Base-by-base conservation (phyloP, 2,888 invertebrate species). In the Camptogramma bilineatum region DNA sequence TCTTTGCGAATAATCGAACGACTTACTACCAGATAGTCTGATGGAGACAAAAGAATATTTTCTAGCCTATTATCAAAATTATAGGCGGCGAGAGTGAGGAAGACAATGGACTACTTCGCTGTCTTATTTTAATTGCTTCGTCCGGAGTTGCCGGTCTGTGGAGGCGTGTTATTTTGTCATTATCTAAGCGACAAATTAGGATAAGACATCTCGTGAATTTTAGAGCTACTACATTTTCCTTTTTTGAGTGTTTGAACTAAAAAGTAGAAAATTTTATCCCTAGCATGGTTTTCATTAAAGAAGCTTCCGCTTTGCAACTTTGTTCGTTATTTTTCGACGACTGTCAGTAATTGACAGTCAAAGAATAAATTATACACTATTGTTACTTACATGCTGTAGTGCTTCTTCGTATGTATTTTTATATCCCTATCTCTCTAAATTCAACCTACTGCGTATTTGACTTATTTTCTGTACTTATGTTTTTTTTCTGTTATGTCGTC, bases 1-100 rank as follows among this genome's bases (percentile, higher is more conserved):
- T 50, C 50, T 62, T 51, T 57, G 63, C 52, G 52, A 63, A 87
- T 87, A 87, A 89, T 91, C 90, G 88, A 89, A 88, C 84, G 83
- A 73, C 75, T 85, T 84, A 86, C 80, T 84, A 83, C 77, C 81
- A 83, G 87, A 87, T 88, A 87, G 84, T 80, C 86, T 79, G 83
- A 71, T 77, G 72, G 72, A 87, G 84, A 92, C 91, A 92, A 92
- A 89, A 88, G 88, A 86, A 88, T 88, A 90, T 90, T 92, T 89
- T 90, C 91, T 90, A 87, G 90, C 81, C 88, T 91, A 90, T 92
- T 91, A 90, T 91, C 90, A 90, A 91, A 92, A 91, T 92, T 90
- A 90, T 90, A 85, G 90, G 82, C 86, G 83, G 78, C 73, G 80
- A 79, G 79, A 71, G 76, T 46, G 79, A 80, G 69, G 73, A 78